Base-by-base conservation (phyloP, 2,888 invertebrate genomes). In the Xylota segnis region DNA sequence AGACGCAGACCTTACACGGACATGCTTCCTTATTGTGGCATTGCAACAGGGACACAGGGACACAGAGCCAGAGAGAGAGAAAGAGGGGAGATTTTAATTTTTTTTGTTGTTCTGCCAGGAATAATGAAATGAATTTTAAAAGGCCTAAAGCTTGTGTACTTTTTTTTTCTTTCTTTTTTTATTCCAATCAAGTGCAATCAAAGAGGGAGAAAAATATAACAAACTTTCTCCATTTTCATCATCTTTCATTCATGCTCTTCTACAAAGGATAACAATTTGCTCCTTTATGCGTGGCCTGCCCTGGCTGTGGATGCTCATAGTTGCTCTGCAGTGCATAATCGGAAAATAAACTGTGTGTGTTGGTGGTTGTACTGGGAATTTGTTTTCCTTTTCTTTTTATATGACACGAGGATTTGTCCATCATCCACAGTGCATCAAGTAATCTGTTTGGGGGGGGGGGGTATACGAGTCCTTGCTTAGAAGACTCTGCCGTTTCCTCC, bases 151-250 rank as follows among this genome's bases (percentile, higher is more conserved):
- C 14, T 43, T 14, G 6, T 43, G n/a, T 43, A 12, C 40, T 1
- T n/a, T n/a, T 40, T 40, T n/a, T 3, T 12, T n/a, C 0, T 40
- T n/a, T 0, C 6, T 14, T 14, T 6, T 43, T 14, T 6, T 43
- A 14, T 43, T 43, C 6, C 6, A 43, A 43, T 43, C 14, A 43
- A 43, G 12, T 14, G 14, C 6, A 43, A 43, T 43, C 43, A 43
- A 14, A 14, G 43, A 43, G 14, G 14, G 3, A 12, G 10, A 10
- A 37, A 10, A 37, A 37, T 3, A 37, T 37, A 43, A 43, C 14
- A 43, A 43, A 43, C 40, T 43, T 43, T 43, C 40, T 43, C 37
- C 37, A 43, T n/a, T 43, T 43, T 43, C 14, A 43, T 43, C 10
- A 37, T 37, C 37, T 37, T 37, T 10, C 37, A 37, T 37, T 37